Conservation (phyloP, 2,797 vertebrate genomes). For the Sebastes aleutianus region DNA sequence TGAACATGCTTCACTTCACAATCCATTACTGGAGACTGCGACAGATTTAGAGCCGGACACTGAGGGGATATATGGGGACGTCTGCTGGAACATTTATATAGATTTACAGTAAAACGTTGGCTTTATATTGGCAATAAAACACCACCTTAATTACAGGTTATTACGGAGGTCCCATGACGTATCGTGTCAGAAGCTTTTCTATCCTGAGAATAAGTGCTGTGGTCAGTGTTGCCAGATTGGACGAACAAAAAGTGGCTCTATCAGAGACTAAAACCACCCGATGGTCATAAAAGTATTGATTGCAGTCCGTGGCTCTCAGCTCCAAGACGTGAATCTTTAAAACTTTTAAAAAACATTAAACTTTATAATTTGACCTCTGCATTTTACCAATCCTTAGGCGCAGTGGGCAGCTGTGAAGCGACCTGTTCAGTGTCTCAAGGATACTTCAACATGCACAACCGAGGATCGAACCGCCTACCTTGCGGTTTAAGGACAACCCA, state of each 20-base stretch:
- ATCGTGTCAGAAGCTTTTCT: background rate
- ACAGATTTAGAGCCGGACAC: conserved; percentile 1
- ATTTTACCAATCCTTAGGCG: no score
- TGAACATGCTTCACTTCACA: background rate
- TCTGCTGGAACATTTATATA: background rate
- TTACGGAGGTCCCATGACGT: background rate
- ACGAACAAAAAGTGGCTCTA: background rate
- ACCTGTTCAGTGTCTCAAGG: no score
- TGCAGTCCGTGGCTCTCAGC: background rate
- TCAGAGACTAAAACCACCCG: background rate
- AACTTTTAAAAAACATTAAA: no score
- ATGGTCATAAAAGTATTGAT: background rate
- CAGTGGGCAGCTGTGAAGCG: no score
- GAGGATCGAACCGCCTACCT: no score
- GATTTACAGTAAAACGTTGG: conserved; percentile 10
- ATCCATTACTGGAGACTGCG: background rate
- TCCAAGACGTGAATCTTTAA: background rate
- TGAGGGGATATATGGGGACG: background rate
- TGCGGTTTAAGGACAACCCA: no score
- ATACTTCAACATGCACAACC: no score
- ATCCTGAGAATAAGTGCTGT: background rate
- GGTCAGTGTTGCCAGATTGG: background rate
- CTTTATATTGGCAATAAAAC: conserved; percentile 6
- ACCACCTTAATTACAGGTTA: background rate
- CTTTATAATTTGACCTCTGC: no score